Conservation (phyloP, 2,888 invertebrate genomes). For the Cheilosia pagana region DNA sequence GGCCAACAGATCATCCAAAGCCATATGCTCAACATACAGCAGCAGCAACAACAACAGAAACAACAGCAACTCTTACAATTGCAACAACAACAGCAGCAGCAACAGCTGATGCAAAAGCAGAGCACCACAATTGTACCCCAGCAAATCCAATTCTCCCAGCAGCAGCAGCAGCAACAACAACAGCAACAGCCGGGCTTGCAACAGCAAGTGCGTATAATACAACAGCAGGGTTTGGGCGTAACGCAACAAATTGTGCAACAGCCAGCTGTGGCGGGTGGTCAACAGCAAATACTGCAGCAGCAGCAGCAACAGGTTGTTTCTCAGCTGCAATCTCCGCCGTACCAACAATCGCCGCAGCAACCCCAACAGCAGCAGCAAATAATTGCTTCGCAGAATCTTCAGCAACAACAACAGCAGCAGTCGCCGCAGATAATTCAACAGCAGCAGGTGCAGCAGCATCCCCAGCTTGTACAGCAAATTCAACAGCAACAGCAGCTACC, state of each 20-base stretch:
- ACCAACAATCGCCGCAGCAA: conserved; percentile 73
- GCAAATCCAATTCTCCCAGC: conserved; percentile 60
- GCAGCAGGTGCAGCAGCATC: conserved; percentile 76
- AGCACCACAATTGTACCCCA: conserved; percentile 47
- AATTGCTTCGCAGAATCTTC: conserved; percentile 59
- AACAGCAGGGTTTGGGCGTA: conserved; percentile 76
- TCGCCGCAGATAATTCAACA: conserved; percentile 78
- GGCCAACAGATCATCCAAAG: conserved; percentile 83
- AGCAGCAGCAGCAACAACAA: conserved; percentile 74
- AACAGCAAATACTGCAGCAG: conserved; percentile 74
- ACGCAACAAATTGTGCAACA: conserved; percentile 78
- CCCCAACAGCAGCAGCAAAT: conserved; percentile 69
- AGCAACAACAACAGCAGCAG: conserved; percentile 77
- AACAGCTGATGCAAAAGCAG: conserved; percentile 67
- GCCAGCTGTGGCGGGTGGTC: conserved; percentile 56
- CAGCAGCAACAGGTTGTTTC: conserved; percentile 73
- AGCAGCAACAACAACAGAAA: conserved; percentile 80
- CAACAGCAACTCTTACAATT: conserved; percentile 79
- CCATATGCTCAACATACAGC: conserved; percentile 82
- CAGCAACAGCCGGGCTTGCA: conserved; percentile 77
- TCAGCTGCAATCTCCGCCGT: conserved; percentile 75
- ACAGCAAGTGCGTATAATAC: conserved; percentile 76
- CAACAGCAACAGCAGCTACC: conserved; percentile 77
- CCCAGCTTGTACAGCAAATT: conserved; percentile 76
- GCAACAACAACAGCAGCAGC: conserved; percentile 77